Evolutionary conservation across 2,888 invertebrate species (phyloP).

Genomic region (Aethes cnicana): DNA sequence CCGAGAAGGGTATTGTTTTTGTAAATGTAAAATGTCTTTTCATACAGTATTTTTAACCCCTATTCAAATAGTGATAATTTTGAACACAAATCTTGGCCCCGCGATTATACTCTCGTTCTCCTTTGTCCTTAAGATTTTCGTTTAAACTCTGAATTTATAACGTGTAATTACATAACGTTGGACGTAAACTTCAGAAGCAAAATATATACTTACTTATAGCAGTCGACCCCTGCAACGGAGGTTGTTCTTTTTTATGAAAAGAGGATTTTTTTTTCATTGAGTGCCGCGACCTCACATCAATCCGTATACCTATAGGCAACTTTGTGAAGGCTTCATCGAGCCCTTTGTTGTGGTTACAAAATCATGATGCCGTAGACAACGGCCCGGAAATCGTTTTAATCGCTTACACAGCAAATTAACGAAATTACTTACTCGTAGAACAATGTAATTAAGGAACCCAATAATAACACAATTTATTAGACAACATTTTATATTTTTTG

Average conservation of each 20-base stretch:
- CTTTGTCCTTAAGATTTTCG: too few species aligned
- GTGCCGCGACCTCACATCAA: not conserved
- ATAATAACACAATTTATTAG: not conserved
- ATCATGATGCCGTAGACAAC: conserved; percentile 1
- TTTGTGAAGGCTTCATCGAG: not conserved
- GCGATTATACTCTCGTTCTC: too few species aligned
- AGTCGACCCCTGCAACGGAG: not conserved
- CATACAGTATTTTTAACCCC: too few species aligned
- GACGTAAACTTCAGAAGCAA: not conserved
- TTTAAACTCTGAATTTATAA: too few species aligned
- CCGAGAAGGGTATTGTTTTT: too few species aligned
- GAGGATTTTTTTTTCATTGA: not conserved
- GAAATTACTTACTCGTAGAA: not conserved
- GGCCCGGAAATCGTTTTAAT: conserved; percentile 12
- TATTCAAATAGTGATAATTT: too few species aligned
- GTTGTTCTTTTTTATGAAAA: not conserved
- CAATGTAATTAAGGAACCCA: not conserved
- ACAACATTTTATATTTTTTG: too few species aligned
- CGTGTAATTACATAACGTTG: too few species aligned
- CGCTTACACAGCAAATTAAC: conserved; percentile 12
- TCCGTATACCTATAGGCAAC: not conserved
- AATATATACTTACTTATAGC: not conserved
- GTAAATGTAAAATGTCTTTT: too few species aligned
- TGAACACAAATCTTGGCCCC: too few species aligned
- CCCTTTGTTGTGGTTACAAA: conserved; percentile 11